phyloP scores from a whole-genome alignment of 2,888 invertebrate genomes.

The Cephus spinipes region DNA sequence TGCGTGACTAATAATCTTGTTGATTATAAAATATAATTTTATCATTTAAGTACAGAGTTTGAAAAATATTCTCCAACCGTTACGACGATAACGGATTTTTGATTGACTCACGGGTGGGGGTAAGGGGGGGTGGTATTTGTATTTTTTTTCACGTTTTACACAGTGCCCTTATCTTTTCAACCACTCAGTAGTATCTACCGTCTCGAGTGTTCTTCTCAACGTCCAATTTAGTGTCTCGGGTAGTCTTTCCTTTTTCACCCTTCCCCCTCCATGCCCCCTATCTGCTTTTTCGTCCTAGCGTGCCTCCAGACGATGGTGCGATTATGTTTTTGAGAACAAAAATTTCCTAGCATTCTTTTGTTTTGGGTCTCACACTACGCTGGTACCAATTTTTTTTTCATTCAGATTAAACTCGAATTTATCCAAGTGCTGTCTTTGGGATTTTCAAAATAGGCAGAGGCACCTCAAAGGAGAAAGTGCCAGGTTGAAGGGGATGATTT shows the following conservation, averaged over 20 bases:
- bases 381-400: neutral
- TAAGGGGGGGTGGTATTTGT: no score
- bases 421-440: neutral
- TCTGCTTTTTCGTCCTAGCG: neutral
- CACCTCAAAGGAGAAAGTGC: neutral
- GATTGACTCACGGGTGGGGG: neutral
- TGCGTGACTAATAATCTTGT: neutral
- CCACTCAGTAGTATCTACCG: neutral
- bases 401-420: neutral
- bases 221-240: neutral
- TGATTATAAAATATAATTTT: neutral
- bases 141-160: neutral
- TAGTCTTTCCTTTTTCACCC: neutral
- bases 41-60: neutral
- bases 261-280: neutral
- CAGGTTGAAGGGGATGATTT: neutral
- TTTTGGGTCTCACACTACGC: neutral
- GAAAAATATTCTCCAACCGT: neutral
- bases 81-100: neutral
- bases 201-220: neutral
- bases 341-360: neutral
- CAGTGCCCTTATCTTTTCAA: neutral
- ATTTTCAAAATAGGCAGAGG: neutral
- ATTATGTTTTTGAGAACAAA: neutral
- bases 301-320: neutral